Base-by-base conservation (phyloP, 2,888 invertebrate genomes). In the Corbicula japonica region DNA sequence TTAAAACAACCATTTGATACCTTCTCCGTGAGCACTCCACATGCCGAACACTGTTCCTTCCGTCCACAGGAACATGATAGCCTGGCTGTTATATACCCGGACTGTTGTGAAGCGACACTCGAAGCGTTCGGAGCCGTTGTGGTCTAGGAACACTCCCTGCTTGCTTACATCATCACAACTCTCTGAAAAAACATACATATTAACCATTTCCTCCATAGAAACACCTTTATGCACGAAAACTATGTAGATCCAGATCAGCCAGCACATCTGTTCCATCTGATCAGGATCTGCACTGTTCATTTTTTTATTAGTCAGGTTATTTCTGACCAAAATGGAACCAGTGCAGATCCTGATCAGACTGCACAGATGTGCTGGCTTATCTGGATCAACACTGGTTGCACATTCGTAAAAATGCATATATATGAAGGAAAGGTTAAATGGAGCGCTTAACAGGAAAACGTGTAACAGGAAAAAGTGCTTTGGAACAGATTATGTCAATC, bases 11-110 rank as follows among this genome's bases (percentile, higher is more conserved):
- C 0, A 4, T 46, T 65, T n/a, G n/a, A n/a, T n/a, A 84, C 99
- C 99, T 94, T 99, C 99, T 0, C 98, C 99, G 92, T 99, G 99
- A 2, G 99, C 98, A 1, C 97, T 95, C 99, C 99, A 99, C 86
- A 98, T 96, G 1, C 99, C 99, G n/a, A 99, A 95, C 1, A 96
- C 94, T n/a, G 97, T 96, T 34, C 95, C 96, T 72, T 96, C 96
- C 98, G 99, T 98, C n/a, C 96, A 97, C 66, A 95, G 94, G 87
- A 99, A 94, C 98, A 99, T 98, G 0, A 99, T 96, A 2, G 97
- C 95, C 0, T 95, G 95, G 0, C 96, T 95, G 83, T 96, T 95
- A 56, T 95, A 95, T 76, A 98, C 96, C 86, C 94, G 95, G 0
- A 98, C 96, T 0, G 97, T 96, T 41, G 95, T 95, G 95, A 97